Evolutionary conservation across 2,113 vertebrate genomes (phyloP).

Genomic region (Heterotilapia buettikoferi): DNA sequence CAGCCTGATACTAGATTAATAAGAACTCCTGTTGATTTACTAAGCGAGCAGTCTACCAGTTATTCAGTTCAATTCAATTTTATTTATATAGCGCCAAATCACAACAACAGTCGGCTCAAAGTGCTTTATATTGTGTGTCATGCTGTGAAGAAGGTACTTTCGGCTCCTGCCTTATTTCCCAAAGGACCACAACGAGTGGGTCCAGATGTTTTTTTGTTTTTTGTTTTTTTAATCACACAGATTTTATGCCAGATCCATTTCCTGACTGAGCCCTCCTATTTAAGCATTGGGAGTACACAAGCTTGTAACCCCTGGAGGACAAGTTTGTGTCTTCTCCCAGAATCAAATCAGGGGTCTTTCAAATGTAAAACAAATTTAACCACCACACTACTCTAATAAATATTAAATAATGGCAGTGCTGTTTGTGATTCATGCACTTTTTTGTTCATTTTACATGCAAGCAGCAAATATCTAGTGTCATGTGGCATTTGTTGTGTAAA

Average conservation of each 20-base stretch:
- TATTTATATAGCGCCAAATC: neutral
- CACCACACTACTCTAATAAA: neutral
- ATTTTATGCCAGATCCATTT: neutral
- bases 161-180: neutral
- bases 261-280: neutral
- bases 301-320: neutral
- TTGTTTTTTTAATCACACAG: neutral
- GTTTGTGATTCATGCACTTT: neutral
- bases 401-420: neutral
- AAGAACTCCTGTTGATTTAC: neutral
- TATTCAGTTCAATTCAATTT: neutral
- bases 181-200: neutral
- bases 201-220: neutral
- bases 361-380: neutral
- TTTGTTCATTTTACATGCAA: neutral
- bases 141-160: neutral
- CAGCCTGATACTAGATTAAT: neutral
- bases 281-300: neutral
- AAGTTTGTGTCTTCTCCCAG: neutral
- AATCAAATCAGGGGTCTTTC: neutral
- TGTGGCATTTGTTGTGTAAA: neutral
- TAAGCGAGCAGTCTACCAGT: neutral
- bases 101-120: too few species aligned
- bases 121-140: neutral
- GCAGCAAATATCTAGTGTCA: neutral